Evolutionary conservation across 2,888 invertebrate species (phyloP).

Genomic region (Trichogramma evanescens): DNA sequence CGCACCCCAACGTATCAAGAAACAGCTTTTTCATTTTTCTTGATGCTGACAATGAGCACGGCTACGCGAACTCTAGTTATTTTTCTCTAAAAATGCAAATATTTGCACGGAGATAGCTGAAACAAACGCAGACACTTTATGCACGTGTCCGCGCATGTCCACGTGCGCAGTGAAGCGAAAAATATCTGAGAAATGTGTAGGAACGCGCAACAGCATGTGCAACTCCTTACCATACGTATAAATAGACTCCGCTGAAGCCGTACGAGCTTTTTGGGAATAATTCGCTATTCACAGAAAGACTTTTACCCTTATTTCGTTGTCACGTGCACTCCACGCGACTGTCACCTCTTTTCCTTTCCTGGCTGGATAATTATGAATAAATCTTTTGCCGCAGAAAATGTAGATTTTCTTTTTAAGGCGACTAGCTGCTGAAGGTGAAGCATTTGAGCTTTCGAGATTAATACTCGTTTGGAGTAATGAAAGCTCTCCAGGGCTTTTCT

Average conservation of each 20-base stretch:
- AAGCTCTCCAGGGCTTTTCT: too few species aligned
- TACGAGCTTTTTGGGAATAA: not conserved
- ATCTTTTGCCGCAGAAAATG: not conserved
- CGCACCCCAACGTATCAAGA: not conserved
- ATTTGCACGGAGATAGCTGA: not conserved
- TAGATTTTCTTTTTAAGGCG: too few species aligned
- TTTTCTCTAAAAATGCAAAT: constrained; percentile 3
- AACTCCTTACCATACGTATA: not conserved
- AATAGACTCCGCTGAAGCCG: not conserved
- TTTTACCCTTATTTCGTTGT: too few species aligned
- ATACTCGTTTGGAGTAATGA: too few species aligned
- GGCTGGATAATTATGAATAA: not conserved
- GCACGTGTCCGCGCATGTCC: too few species aligned
- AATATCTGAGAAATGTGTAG: not conserved
- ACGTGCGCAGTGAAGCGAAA: constrained; percentile 4
- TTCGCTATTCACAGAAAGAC: not conserved
- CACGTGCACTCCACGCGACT: not conserved
- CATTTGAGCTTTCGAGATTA: too few species aligned
- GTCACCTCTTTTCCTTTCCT: not conserved
- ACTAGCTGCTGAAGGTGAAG: too few species aligned
- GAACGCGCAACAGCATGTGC: not conserved
- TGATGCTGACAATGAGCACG: too few species aligned
- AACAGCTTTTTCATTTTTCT: not conserved
- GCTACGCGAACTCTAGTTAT: not conserved
- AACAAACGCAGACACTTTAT: too few species aligned